A percentile compares a stretch with the other conserved stretches of the same genome.
These are phyloP conservation scores for Nothobranchius furzeri DNA, from an alignment of 2,113 vertebrate species.

Conservation along the genomic window DNA sequence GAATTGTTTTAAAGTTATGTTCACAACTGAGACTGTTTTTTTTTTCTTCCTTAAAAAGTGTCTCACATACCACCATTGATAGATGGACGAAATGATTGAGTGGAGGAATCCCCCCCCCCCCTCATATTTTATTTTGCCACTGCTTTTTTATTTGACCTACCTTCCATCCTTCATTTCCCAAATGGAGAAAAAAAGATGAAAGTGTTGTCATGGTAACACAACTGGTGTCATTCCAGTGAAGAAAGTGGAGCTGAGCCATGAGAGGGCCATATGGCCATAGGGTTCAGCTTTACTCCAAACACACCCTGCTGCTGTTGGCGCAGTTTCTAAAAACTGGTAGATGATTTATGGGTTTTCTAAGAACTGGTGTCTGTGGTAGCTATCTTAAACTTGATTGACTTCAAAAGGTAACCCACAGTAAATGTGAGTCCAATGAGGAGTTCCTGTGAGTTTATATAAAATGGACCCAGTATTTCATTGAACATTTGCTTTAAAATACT, in stretches of 20 bases:
- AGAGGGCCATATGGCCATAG: constrained; percentile 23
- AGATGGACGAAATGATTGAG: background rate
- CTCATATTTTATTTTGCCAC: background rate
- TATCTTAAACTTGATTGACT: too few relatives aligned
- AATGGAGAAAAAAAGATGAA: constrained; percentile 10
- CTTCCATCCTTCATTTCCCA: background rate
- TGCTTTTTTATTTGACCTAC: constrained; percentile 32
- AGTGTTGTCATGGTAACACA: constrained; percentile 61
- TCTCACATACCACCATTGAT: background rate
- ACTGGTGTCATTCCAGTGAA: constrained; percentile 14
- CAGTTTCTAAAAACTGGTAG: too few relatives aligned
- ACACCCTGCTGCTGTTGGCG: too few relatives aligned
- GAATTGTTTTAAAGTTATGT: background rate
- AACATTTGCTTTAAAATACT: too few relatives aligned
- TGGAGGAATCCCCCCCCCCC: too few relatives aligned
- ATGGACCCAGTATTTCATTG: too few relatives aligned
- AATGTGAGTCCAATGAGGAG: too few relatives aligned
- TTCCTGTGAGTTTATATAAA: too few relatives aligned
- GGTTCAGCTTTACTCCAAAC: constrained; percentile 1
- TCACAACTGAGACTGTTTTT: background rate
- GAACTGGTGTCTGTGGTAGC: too few relatives aligned
- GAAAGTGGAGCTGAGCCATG: constrained; percentile 40
- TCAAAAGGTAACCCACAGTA: too few relatives aligned
- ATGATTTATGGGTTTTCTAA: too few relatives aligned
- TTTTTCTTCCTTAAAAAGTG: background rate